Evolutionary conservation across 2,113 vertebrate genomes (phyloP), one percentile per base, ranked within the genome.

Genomic region (Heterotilapia buettikoferi): DNA sequence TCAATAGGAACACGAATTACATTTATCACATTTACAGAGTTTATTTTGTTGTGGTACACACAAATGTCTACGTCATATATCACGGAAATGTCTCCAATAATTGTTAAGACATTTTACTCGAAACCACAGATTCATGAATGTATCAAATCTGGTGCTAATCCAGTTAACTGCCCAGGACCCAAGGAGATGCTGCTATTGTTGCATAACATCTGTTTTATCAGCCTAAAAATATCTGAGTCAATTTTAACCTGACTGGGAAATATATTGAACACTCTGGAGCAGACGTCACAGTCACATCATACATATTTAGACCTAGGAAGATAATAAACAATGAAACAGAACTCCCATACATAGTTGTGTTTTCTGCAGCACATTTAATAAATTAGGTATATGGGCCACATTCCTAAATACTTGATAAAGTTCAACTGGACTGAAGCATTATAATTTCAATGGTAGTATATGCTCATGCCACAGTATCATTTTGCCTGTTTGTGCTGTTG

Each of bases 111-210:
- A 45, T 73, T 73, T 45, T 24, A 73, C 21, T 71, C 1, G 2
- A 45, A 45, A 73, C 13, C 40, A 73, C 13, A 73, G 21, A 73
- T 3, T 40, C 40, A 73, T 40, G 63, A 68, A 40, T 40, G 4
- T 40, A 68, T 40, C 12, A 26, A 43, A 71, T 43, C 36, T 71
- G n/a, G 12, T 43, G 38, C n/a, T 43, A 24, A 43, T 43, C n/a
- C 38, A 43, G 7, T 71, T 71, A 43, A 43, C 38, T 71, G 66
- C n/a, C 7, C 38, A 71, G 66, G 66, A 71, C n/a, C 66, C 38
- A 71, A 43, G 38, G n/a, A 73, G 38, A 73, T 73, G 66, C n/a
- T 26, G n/a, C 38, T 73, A 9, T 43, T 45, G 21, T 26, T 9
- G n/a, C 14, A 3, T 29, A 14, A 26, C 8, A 73, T 45, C 68